Evolutionary conservation across 2,888 invertebrate species (phyloP).

Genomic region (Perizoma affinitatum): DNA sequence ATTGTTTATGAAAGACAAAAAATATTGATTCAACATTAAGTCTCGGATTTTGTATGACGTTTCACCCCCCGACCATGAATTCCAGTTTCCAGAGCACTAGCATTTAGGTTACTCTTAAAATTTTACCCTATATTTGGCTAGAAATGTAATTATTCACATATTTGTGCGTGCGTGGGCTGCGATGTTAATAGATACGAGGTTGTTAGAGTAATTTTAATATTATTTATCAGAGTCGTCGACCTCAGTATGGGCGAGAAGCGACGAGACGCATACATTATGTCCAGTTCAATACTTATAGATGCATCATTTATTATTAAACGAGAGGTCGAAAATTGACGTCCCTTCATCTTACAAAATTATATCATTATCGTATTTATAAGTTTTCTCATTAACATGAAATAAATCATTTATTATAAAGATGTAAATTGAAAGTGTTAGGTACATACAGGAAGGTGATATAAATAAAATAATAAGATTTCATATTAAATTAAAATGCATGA

Average conservation of each 20-base stretch:
- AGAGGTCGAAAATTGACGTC: not conserved
- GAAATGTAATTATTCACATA: constrained; percentile 29
- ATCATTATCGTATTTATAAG: too few relatives aligned
- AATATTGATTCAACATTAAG: too few relatives aligned
- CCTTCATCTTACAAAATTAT: too few relatives aligned
- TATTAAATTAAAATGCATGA: not conserved
- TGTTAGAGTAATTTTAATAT: constrained; percentile 56
- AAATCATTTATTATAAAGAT: too few relatives aligned
- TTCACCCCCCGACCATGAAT: too few relatives aligned
- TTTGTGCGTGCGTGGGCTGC: constrained; percentile 37
- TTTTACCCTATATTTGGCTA: constrained; percentile 31
- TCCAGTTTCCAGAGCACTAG: not conserved
- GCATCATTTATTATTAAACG: constrained; percentile 21
- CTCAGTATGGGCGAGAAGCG: constrained; percentile 57
- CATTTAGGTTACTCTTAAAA: constrained; percentile 29
- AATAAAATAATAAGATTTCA: too few relatives aligned
- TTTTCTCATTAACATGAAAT: too few relatives aligned
- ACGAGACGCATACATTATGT: constrained; percentile 48
- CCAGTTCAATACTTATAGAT: constrained; percentile 23
- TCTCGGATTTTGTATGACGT: too few relatives aligned
- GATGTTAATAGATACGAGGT: constrained; percentile 45
- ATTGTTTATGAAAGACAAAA: too few relatives aligned
- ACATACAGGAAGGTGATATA: not conserved
- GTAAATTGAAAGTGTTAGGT: not conserved
- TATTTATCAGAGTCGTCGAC: constrained; percentile 77